These are phyloP conservation scores for Machimus rusticus DNA, from an alignment of 2,888 invertebrate genomes.

Conservation along the genomic window DNA sequence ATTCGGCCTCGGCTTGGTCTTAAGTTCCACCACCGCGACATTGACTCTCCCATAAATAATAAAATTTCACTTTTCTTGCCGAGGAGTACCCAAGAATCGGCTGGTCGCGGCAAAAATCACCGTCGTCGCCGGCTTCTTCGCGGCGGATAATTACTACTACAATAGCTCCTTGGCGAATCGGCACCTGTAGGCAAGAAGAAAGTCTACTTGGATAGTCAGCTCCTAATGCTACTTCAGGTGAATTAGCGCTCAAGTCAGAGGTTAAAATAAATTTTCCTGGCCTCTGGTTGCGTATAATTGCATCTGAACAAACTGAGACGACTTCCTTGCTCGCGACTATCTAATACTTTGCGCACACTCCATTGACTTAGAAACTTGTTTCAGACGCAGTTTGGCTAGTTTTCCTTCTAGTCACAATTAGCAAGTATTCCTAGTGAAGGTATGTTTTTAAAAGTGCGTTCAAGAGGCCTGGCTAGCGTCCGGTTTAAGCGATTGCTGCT, in stretches of 20 bases:
- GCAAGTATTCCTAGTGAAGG: neutral
- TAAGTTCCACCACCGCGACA: neutral
- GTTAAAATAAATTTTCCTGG: slow-evolving; percentile 10
- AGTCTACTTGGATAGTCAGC: neutral
- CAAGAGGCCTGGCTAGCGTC: neutral
- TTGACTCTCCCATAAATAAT: slow-evolving; percentile 33
- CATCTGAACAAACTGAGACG: neutral
- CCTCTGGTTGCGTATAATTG: neutral
- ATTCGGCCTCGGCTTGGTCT: neutral
- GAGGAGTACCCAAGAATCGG: neutral
- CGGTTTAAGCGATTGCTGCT: neutral
- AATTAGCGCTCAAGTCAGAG: neutral
- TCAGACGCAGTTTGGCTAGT: neutral
- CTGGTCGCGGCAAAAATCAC: neutral
- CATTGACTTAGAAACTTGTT: neutral
- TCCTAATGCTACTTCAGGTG: neutral
- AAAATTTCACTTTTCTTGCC: slow-evolving; percentile 29
- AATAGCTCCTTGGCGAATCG: neutral
- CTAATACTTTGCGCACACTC: neutral
- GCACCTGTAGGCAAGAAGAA: neutral
- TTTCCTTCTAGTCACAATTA: slow-evolving; percentile 3
- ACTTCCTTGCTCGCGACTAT: neutral
- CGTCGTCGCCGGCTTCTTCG: neutral
- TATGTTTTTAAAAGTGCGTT: neutral
- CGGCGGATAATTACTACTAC: neutral